Base-by-base conservation (phyloP, 1,140 invertebrate genomes). In the Periplaneta americana region DNA sequence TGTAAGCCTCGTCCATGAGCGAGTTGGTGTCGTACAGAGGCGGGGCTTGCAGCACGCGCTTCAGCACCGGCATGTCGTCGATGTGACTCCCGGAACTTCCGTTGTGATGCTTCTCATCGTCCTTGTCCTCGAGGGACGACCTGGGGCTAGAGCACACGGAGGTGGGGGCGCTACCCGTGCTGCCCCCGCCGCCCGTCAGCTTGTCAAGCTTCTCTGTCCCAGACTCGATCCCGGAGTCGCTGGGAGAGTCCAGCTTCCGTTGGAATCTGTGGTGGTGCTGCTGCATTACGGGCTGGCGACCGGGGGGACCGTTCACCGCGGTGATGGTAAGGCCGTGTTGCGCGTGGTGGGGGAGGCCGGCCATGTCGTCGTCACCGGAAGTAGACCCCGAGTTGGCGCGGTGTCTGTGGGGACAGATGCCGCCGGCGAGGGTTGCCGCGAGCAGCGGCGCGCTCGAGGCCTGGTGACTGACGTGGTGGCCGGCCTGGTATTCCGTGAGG, bases 31-130 rank as follows among this genome's bases (percentile, higher is more conserved):
- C 95, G 87, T 96, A 96, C 1, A 97, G 88, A 0, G 97, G 97
- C 1, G 97, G 97, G 2, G 96, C 96, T 87, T 98, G 96, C 0
- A 98, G 91, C 0, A 97, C 96, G 34, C 96, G 92, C 86, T 98
- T 98, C 80, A 98, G 88, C 81, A 98, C 96, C 0, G 97, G 96
- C 96, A 98, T 98, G 85, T 97, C 96, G 87, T 97, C 96, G 18
- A 95, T 93, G 74, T 91, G 82, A 37, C 77, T 34, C 31, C 39
- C 57, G 15, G 34, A 34, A 74, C 10, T 78, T 13, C 17, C 82
- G 74, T 81, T 80, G 57, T 85, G 83, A 76, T 91, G 89, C 74
- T 91, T 89, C 82, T 93, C 92, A 36, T 92, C 92, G 33, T 90
- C 86, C 74, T 94, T 93, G 84, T 97, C 96, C 82, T 97, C 96